Evolutionary conservation across 2,888 invertebrate species (phyloP), one percentile per base, ranked within the genome.

Genomic region (Selenia dentaria): DNA sequence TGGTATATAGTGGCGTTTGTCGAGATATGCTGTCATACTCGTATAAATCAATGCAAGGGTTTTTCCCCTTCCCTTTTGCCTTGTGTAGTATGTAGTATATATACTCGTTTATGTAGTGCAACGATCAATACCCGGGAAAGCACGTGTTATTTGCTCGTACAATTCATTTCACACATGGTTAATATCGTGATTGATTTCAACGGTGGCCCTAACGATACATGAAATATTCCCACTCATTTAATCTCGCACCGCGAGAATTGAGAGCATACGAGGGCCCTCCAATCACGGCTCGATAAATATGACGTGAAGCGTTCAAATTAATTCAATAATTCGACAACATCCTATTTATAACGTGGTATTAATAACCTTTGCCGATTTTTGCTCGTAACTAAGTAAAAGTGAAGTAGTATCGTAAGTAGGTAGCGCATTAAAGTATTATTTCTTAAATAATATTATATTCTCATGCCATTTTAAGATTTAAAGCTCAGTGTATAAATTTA

Each of bases 161-260:
- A 76, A 75, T 81, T 82, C 84, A 79, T 84, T 84, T 86, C 70
- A 80, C 81, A 78, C 79, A 75, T 79, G 79, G 77, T 84, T 84
- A 86, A 84, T 84, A 84, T 77, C 77, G 74, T 83, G 83, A 87
- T 87, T 85, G 86, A 87, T 87, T 81, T 79, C 81, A 74, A 77
- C 72, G 77, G 77, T 70, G 74, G 74, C 81, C 78, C 78, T 79
- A 83, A 85, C 83, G 85, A 86, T 82, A 84, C 83, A 82, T 84
- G 81, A 84, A 86, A 87, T 80, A 82, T 84, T 84, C 81, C 70
- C 81, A 79, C 78, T 86, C 84, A 88, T 88, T 86, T 87, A 83
- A 82, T 82, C 77, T 79, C 68, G 73, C 67, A 74, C 71, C 72
- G 60, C 73, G 70, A 62, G 68, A 74, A 69, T 78, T 69, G 75